Evolutionary conservation across 2,113 vertebrate species (phyloP).

Genomic region (Camelus dromedarius): DNA sequence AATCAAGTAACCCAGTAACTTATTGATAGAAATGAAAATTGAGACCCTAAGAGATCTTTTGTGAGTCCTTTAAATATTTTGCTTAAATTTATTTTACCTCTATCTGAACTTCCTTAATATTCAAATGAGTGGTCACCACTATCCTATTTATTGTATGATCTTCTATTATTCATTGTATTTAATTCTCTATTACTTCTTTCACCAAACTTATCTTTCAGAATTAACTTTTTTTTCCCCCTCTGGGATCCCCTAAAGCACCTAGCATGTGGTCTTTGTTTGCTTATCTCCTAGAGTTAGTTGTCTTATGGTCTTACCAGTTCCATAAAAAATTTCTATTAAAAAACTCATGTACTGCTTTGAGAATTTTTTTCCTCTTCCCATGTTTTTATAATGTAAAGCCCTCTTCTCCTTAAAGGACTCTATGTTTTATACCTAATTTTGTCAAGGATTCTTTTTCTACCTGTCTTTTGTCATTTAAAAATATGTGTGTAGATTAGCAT

Average conservation of each 20-base stretch:
- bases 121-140: not conserved
- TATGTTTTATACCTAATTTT: conserved; percentile 60
- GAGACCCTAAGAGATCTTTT: not conserved
- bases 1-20: conserved; percentile 4
- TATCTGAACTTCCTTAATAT: conserved; percentile 20
- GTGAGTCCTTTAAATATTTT: conserved; percentile 31
- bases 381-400: conserved; percentile 49
- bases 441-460: conserved; percentile 35
- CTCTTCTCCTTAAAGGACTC: conserved; percentile 17
- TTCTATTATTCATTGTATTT: conserved; percentile 31
- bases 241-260: not conserved
- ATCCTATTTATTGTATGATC: conserved; percentile 11
- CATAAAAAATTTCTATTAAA: conserved; percentile 42
- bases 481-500: conserved; percentile 26
- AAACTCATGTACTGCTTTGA: conserved; percentile 42
- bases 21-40: conserved; percentile 38
- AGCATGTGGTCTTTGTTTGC: not conserved
- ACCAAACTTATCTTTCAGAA: conserved; percentile 24
- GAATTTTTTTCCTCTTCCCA: conserved; percentile 31
- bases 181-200: conserved; percentile 57
- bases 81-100: conserved; percentile 33
- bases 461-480: conserved; percentile 64
- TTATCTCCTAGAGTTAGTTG: conserved; percentile 9
- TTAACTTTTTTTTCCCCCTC: not conserved
- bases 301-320: conserved; percentile 21